Evolutionary conservation across 1,140 invertebrate species (phyloP).

Genomic region (Proctacanthus coquilletti): DNA sequence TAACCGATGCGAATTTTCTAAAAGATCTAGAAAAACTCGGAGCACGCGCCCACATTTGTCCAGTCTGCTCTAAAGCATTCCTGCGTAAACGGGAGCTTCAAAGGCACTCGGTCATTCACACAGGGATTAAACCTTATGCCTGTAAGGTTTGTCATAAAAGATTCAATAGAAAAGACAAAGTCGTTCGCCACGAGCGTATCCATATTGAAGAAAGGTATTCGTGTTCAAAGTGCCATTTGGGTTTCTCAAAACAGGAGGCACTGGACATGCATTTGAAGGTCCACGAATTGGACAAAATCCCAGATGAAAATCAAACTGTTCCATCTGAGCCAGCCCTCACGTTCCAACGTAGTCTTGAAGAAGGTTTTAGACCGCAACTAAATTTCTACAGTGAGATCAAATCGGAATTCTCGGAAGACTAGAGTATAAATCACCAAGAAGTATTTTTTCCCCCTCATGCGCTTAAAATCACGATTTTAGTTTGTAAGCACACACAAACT

Average conservation of each 20-base stretch:
- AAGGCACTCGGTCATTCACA: conserved; percentile 41
- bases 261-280: conserved; percentile 39
- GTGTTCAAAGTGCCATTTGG: conserved; percentile 38
- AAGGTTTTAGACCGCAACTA: background rate
- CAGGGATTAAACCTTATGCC: conserved; percentile 41
- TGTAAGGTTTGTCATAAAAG: conserved; percentile 44
- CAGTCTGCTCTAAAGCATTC: conserved; percentile 45
- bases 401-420: no score
- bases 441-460: no score
- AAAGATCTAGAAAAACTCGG: background rate
- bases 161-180: conserved; percentile 47
- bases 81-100: conserved; percentile 45
- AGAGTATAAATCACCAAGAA: no score
- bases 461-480: no score
- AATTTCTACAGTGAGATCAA: conserved; percentile 1
- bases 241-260: conserved; percentile 36
- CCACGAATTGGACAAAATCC: conserved; percentile 19
- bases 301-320: background rate
- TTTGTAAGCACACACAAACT: no score
- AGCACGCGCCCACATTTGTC: conserved; percentile 31
- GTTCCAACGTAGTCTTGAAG: background rate
- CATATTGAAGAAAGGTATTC: conserved; percentile 36
- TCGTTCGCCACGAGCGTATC: conserved; percentile 44
- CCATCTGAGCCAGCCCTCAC: background rate
- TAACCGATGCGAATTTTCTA: background rate